Percentiles rank a stretch among this genome's conserved stretches.
phyloP scores from a whole-genome alignment of 2,797 vertebrate genomes.

The Myotis planiceps region DNA sequence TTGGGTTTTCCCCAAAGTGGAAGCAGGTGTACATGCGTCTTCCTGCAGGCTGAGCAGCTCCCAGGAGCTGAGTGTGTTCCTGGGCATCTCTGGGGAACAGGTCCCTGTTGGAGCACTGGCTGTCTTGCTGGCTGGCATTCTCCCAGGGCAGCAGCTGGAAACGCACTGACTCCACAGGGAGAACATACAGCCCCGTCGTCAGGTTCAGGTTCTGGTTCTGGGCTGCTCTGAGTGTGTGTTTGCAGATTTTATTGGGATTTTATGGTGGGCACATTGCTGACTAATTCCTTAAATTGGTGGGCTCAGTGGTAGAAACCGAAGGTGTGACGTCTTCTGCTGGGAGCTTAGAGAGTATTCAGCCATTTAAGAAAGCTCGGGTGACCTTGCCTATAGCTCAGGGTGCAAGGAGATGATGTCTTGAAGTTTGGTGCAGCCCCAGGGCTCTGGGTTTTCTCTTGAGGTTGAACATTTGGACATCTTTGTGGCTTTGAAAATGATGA shows the following conservation, averaged over 20 bases:
- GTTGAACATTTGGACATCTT: neutral
- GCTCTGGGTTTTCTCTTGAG: neutral
- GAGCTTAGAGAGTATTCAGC: neutral
- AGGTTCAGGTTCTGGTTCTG: neutral
- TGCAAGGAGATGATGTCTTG: neutral
- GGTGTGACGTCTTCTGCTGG: neutral
- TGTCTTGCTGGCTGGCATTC: neutral
- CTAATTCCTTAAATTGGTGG: neutral
- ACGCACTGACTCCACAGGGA: neutral
- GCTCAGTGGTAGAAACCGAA: neutral
- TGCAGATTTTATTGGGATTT: neutral
- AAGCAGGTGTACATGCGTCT: neutral
- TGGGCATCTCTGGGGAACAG: neutral
- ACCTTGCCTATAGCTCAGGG: neutral
- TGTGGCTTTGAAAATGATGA: slow-evolving; percentile 1
- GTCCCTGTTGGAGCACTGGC: neutral
- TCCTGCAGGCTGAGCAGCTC: neutral
- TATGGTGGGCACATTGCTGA: neutral
- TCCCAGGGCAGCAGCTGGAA: neutral
- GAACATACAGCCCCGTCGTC: neutral
- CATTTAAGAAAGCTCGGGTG: neutral
- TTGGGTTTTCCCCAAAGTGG: neutral
- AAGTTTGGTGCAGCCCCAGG: neutral
- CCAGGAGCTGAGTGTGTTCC: neutral
- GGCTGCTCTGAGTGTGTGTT: neutral